phyloP scores from a whole-genome alignment of 2,797 vertebrate genomes.

The Nannoperca australis region DNA sequence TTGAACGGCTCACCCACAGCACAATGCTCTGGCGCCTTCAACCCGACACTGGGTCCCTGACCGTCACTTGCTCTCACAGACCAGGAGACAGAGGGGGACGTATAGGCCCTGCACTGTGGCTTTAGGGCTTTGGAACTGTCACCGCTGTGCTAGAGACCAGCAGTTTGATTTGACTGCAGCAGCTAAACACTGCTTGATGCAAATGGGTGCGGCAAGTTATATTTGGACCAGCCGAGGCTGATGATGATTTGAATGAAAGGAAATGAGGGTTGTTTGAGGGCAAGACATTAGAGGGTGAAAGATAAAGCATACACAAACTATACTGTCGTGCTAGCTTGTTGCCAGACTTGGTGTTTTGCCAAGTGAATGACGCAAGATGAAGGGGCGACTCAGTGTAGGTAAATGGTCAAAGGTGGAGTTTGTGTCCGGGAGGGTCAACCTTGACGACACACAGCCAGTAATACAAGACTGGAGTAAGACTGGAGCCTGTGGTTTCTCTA shows the following conservation, averaged over 20 bases:
- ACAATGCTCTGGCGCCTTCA: constrained; percentile 79
- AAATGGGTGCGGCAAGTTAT: constrained; percentile 49
- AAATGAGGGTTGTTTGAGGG: constrained; percentile 62
- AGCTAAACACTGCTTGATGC: constrained; percentile 43
- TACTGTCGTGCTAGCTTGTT: not conserved
- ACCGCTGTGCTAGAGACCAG: constrained; percentile 17
- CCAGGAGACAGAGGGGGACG: not conserved
- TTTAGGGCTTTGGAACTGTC: constrained; percentile 27
- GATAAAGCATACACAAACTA: constrained; percentile 35
- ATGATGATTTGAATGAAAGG: constrained; percentile 71
- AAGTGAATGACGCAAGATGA: not conserved
- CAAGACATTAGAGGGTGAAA: constrained; percentile 33
- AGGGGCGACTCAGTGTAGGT: constrained; percentile 36
- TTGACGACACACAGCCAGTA: constrained; percentile 42
- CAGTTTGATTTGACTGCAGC: constrained; percentile 60
- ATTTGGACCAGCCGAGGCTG: constrained; percentile 37
- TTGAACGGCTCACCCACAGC: constrained; percentile 79
- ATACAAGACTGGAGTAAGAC: constrained; percentile 33
- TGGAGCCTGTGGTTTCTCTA: constrained; percentile 59
- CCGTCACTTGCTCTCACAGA: constrained; percentile 42
- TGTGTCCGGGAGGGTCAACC: constrained; percentile 32
- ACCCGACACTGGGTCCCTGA: constrained; percentile 41
- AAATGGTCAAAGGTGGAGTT: constrained; percentile 44
- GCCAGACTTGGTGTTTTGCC: constrained; percentile 39
- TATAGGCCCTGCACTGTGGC: constrained; percentile 13